Evolutionary conservation across 2,888 invertebrate species (phyloP).

Genomic region (Thera britannica): DNA sequence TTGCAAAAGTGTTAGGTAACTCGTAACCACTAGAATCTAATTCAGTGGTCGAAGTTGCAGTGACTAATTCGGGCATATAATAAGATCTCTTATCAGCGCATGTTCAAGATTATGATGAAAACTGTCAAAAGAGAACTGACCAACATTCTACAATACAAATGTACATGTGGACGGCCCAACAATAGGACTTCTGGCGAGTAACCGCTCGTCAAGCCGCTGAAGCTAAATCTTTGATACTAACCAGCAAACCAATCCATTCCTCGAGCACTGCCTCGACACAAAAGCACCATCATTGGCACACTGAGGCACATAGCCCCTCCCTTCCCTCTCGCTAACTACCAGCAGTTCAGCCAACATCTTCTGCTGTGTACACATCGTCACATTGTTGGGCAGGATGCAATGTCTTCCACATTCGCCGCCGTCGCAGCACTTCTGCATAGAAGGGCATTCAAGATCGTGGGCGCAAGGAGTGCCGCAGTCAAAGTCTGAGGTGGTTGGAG

Average conservation of each 20-base stretch:
- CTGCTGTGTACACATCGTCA: conserved; percentile 92
- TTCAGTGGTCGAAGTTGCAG: too few species aligned
- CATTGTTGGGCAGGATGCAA: conserved; percentile 90
- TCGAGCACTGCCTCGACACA: conserved; percentile 90
- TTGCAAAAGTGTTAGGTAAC: too few species aligned
- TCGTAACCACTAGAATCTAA: too few species aligned
- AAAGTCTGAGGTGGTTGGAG: conserved; percentile 64
- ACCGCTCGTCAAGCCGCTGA: too few species aligned
- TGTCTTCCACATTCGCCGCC: conserved; percentile 89
- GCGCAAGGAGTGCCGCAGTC: conserved; percentile 88
- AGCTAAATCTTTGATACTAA: conserved; percentile 44
- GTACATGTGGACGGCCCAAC: too few species aligned
- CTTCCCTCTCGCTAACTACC: conserved; percentile 91
- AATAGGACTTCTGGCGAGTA: too few species aligned
- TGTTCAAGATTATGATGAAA: too few species aligned
- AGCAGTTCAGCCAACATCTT: conserved; percentile 90
- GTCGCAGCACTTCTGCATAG: conserved; percentile 92
- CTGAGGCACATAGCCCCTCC: conserved; percentile 93
- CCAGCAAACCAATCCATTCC: conserved; percentile 95
- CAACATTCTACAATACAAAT: too few species aligned
- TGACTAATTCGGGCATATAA: too few species aligned
- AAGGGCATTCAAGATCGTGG: conserved; percentile 92
- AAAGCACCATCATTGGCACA: conserved; percentile 90
- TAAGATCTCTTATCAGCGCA: too few species aligned
- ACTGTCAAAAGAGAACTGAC: too few species aligned